Evolutionary conservation across 2,797 vertebrate genomes (phyloP), one percentile per base, ranked within the genome.

Genomic region (Lutjanus campechanus): DNA sequence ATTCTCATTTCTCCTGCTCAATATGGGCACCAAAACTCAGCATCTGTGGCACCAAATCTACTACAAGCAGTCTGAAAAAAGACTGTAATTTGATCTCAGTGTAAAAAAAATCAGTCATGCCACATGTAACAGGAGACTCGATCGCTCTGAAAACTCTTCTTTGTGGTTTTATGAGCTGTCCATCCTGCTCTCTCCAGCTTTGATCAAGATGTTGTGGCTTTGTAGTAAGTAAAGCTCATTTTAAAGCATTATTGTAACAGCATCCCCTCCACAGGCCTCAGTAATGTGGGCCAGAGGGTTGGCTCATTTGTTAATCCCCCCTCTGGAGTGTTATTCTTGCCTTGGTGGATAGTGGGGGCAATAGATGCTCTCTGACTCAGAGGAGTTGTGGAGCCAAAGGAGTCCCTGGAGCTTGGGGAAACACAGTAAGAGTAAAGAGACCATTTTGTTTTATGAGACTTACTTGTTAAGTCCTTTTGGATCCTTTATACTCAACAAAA

Each of bases 181-280:
- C 62, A 40, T n/a, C n/a, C n/a, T 63, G 20, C 62, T 58, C 7
- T 13, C 49, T 58, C 17, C 56, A 62, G 29, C 65, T 85, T 81
- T 89, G 69, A 88, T 90, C 43, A 72, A 81, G 77, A 58, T 85
- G 79, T 58, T 70, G 49, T 11, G 68, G 60, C 58, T 77, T 59
- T 67, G 66, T 5, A 25, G 25, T 25, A 25, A 25, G 25, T 25
- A 25, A 25, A n/a, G 3, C 22, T 36, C 15, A 44, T 55, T 55
- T 83, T 65, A 78, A 49, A 51, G 49, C 22, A 20, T 79, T 40
- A 74, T 25, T 69, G 47, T 71, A 81, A 76, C 51, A 68, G 29
- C 55, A 25, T 72, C 65, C 85, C 81, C 63, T 60, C 63, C 51
- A 58, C 47, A 79, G 89, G 87, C 89, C 91, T 90, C 86, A 67